phyloP scores from a whole-genome alignment of 1,140 invertebrate species.

The Wiebesia pumilae region DNA sequence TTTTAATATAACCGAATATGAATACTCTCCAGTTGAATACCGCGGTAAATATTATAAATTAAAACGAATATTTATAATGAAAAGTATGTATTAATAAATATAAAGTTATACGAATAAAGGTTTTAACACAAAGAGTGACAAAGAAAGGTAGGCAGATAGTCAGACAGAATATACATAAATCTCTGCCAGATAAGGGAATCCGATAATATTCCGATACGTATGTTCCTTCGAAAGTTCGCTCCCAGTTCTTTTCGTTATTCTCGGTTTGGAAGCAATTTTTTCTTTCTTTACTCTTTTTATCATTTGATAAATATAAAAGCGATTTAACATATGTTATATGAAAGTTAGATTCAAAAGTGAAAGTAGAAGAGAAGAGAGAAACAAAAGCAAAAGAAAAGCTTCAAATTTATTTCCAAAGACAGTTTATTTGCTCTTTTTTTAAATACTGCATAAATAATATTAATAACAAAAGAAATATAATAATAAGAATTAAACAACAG shows the following conservation, averaged over 20 bases:
- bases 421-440: neutral
- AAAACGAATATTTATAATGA: neutral
- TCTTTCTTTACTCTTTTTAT: neutral
- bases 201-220: constrained; percentile 31
- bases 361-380: neutral
- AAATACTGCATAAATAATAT: neutral
- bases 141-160: neutral
- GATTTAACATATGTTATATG: neutral
- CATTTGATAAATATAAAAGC: constrained; percentile 20
- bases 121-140: neutral
- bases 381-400: neutral
- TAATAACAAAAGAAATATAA: neutral
- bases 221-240: neutral
- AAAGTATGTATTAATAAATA: neutral
- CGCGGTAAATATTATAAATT: neutral
- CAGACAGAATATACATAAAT: neutral
- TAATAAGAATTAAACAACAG: neutral
- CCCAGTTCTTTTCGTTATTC: neutral
- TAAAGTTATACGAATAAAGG: neutral
- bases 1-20: no score
- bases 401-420: neutral
- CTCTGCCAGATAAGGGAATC: neutral
- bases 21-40: neutral
- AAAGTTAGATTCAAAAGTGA: neutral
- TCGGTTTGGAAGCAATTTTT: constrained; percentile 8